These are phyloP conservation scores for Myiozetetes cayanensis DNA, from an alignment of 2,113 vertebrate species.

Conservation along the genomic window DNA sequence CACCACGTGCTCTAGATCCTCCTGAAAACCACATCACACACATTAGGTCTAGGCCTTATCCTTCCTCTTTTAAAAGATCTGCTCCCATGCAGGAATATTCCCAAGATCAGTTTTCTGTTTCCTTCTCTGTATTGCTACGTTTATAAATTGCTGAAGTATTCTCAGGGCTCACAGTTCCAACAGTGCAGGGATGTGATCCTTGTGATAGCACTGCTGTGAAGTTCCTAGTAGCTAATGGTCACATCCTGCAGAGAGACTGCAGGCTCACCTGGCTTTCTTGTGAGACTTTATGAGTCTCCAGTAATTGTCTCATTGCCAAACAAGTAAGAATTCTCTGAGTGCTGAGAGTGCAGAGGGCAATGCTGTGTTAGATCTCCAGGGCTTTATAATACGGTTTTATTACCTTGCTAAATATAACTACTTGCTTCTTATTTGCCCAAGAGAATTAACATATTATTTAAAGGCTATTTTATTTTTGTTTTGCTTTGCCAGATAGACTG, in stretches of 20 bases:
- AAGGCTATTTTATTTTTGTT: neutral
- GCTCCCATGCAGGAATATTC: neutral
- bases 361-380: conserved; percentile 2
- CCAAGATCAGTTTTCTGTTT: neutral
- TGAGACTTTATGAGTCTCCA: neutral
- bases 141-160: neutral
- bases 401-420: conserved; percentile 44
- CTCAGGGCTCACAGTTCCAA: neutral
- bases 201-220: neutral
- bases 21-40: neutral
- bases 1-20: neutral
- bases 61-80: neutral
- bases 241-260: neutral
- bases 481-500: neutral
- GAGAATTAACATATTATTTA: neutral
- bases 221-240: neutral
- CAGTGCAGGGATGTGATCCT: neutral
- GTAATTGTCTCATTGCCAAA: neutral
- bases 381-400: conserved; percentile 9
- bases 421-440: conserved; percentile 3
- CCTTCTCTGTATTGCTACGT: neutral
- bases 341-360: neutral
- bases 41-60: neutral
- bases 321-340: conserved; percentile 15
- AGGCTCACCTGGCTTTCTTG: neutral